These are phyloP conservation scores for Diogma glabrata DNA, from an alignment of 2,888 invertebrate genomes.

Conservation along the genomic window DNA sequence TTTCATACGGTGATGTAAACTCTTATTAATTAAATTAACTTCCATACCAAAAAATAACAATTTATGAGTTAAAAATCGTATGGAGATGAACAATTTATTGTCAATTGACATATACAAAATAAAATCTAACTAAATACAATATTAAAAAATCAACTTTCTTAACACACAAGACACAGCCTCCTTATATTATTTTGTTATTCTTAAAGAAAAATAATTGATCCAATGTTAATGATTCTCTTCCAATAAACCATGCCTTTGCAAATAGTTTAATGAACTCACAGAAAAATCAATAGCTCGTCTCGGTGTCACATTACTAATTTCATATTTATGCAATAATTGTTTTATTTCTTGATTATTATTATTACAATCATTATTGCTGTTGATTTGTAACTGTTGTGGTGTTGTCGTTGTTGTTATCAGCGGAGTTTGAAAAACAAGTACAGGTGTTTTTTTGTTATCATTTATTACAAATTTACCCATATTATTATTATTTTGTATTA, in stretches of 20 bases:
- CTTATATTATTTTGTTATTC: too few species aligned
- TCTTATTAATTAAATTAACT: too few species aligned
- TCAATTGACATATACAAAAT: too few species aligned
- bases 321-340: slow-evolving; percentile 2
- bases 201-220: background rate
- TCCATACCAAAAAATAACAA: too few species aligned
- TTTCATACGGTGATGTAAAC: too few species aligned
- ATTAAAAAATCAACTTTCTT: too few species aligned
- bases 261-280: slow-evolving; percentile 3
- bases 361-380: background rate
- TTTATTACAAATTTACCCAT: background rate
- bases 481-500: background rate
- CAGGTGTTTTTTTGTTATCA: background rate
- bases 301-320: background rate
- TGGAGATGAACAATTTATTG: too few species aligned
- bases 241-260: slow-evolving; percentile 5
- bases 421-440: background rate
- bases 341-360: background rate
- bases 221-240: background rate
- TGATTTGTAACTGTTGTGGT: too few species aligned
- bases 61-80: too few species aligned
- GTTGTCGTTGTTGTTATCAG: background rate
- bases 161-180: too few species aligned
- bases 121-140: too few species aligned
- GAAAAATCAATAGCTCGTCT: slow-evolving; percentile 5